Percentiles rank a stretch among this genome's conserved stretches.
phyloP scores from a whole-genome alignment of 2,113 vertebrate genomes.

The Syrrhaptes paradoxus region DNA sequence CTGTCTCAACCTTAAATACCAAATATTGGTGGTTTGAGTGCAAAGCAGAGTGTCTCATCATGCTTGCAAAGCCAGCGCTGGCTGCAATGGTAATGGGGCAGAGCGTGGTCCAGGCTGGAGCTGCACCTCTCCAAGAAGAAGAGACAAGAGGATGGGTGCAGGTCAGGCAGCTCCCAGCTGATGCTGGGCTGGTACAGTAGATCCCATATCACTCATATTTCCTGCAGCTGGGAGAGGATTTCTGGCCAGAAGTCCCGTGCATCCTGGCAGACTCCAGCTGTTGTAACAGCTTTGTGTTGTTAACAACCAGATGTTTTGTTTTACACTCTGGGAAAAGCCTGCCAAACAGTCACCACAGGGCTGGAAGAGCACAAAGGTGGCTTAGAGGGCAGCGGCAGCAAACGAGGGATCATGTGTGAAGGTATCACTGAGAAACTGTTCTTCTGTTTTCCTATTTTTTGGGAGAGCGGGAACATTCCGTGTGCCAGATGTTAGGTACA shows the following conservation, averaged over 20 bases:
- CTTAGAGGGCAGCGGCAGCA: neutral
- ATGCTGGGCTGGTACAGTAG: neutral
- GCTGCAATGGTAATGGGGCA: neutral
- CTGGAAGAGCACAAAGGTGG: neutral
- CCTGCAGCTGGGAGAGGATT: neutral
- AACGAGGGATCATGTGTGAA: accelerated
- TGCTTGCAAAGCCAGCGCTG: neutral
- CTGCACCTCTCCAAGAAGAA: neutral
- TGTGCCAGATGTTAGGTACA: neutral
- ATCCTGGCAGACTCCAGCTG: constrained; percentile 38
- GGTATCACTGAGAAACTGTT: neutral
- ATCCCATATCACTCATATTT: neutral
- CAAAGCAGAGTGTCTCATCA: neutral
- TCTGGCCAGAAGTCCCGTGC: neutral
- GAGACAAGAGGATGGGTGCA: accelerated
- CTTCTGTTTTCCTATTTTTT: neutral
- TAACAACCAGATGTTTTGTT: constrained; percentile 53
- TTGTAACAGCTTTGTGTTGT: constrained; percentile 14
- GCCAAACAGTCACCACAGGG: neutral
- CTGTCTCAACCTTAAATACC: neutral
- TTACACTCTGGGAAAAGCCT: neutral
- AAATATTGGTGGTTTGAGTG: neutral
- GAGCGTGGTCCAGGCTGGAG: accelerated
- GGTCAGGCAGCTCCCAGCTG: neutral
- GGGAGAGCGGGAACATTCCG: accelerated